These are phyloP conservation scores for Proales similis DNA, from an alignment of 1,140 invertebrate genomes.

Conservation along the genomic window DNA sequence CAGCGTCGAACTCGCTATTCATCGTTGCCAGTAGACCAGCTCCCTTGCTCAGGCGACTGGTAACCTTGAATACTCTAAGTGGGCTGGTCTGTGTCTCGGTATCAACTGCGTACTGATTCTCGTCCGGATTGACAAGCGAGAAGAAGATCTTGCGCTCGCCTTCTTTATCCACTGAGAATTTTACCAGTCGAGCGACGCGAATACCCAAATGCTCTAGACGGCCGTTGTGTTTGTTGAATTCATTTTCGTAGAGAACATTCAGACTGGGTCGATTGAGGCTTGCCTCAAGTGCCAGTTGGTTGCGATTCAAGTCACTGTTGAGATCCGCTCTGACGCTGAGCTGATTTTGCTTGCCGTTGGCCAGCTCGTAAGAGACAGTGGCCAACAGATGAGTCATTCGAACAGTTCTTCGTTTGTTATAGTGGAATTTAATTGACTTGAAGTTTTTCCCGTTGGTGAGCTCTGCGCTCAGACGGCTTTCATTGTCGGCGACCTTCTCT, in stretches of 20 bases:
- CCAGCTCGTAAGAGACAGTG: neutral
- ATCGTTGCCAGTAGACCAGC: too few species aligned
- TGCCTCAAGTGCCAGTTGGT: conserved; percentile 8
- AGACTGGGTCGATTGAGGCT: conserved; percentile 12
- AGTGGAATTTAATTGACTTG: conserved; percentile 26
- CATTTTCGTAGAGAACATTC: conserved; percentile 23
- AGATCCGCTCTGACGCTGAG: neutral
- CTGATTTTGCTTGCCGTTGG: conserved; percentile 24
- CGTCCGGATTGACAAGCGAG: conserved; percentile 23
- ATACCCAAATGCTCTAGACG: conserved; percentile 4
- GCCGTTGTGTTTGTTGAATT: conserved; percentile 32
- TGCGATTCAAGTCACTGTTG: conserved; percentile 8
- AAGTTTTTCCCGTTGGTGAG: neutral
- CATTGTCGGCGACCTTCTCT: conserved; percentile 18
- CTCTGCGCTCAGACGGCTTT: neutral
- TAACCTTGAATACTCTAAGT: too few species aligned
- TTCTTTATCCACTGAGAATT: conserved; percentile 37
- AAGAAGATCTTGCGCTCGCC: conserved; percentile 14
- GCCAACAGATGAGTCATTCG: conserved; percentile 1
- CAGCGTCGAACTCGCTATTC: too few species aligned
- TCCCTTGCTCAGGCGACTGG: too few species aligned
- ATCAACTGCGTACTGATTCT: conserved; percentile 1
- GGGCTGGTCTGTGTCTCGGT: too few species aligned
- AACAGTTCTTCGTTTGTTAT: conserved; percentile 10
- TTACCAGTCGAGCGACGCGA: conserved; percentile 1